Evolutionary conservation across 2,113 vertebrate genomes (phyloP).

Genomic region (Sterrhoptilus dennistouni): DNA sequence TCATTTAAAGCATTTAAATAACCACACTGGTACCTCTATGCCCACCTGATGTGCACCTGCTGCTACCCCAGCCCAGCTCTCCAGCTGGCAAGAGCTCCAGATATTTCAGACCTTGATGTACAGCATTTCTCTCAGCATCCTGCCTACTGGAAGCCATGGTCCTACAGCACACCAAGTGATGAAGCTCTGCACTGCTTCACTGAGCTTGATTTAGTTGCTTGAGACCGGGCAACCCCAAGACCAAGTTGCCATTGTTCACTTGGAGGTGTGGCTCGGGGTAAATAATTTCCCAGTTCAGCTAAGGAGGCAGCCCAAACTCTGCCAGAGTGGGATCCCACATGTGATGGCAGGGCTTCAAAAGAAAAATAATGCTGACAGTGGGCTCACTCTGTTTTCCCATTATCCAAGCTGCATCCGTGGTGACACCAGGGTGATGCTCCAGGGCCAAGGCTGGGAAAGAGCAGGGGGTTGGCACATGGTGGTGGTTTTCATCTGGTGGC

Average conservation of each 20-base stretch:
- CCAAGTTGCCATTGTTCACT: neutral
- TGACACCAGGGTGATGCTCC: neutral
- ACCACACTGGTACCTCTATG: rapidly evolving
- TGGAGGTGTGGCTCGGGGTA: neutral
- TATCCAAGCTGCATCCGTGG: rapidly evolving
- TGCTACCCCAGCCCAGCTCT: neutral
- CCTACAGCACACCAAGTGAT: rapidly evolving
- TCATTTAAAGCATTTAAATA: neutral
- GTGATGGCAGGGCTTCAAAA: neutral
- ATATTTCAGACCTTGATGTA: neutral
- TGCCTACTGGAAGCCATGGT: neutral
- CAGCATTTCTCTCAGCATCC: rapidly evolving
- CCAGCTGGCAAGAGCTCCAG: neutral
- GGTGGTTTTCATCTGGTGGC: neutral
- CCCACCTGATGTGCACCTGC: neutral
- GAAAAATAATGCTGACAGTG: neutral
- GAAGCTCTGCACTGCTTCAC: rapidly evolving
- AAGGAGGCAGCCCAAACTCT: neutral
- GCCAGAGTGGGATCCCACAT: neutral
- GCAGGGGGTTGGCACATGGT: neutral
- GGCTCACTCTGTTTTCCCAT: neutral
- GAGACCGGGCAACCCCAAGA: neutral
- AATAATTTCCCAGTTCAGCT: neutral
- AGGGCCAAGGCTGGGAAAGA: neutral
- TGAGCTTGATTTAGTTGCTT: neutral